A percentile compares a stretch with the other conserved stretches of the same genome.
Conservation (phyloP, 2,797 vertebrate genomes). For the Channallabes apus region DNA sequence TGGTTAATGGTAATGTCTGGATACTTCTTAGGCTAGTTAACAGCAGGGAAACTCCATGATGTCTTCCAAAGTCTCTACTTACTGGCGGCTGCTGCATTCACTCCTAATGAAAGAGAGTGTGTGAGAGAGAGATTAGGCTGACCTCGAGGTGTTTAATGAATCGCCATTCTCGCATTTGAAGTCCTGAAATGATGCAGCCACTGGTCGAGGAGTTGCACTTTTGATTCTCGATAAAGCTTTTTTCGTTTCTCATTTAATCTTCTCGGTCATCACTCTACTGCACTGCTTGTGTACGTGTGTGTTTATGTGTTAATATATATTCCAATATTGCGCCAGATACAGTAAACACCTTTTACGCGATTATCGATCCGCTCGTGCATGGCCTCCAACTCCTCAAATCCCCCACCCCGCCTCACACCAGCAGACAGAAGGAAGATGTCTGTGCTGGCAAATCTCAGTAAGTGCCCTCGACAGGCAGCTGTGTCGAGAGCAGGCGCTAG, state of each 20-base stretch:
- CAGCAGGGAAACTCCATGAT: conserved; percentile 29
- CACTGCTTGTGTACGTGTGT: neutral
- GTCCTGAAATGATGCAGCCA: neutral
- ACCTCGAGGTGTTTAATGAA: conserved; percentile 6
- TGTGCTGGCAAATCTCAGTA: conserved; percentile 35
- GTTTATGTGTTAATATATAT: neutral
- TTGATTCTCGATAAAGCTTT: neutral
- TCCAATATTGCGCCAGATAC: neutral
- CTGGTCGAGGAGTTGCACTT: neutral
- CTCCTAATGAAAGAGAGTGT: neutral
- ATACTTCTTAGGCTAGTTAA: neutral
- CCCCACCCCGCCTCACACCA: neutral
- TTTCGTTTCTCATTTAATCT: neutral
- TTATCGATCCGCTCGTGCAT: conserved; percentile 25
- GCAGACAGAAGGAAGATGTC: conserved; percentile 41
- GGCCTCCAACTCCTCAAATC: neutral
- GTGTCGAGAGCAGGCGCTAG: conserved; percentile 17
- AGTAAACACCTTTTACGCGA: conserved; percentile 26
- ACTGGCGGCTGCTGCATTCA: neutral
- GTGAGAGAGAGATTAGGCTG: neutral
- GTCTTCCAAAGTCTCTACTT: conserved; percentile 16
- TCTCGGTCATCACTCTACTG: neutral
- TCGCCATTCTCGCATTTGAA: neutral
- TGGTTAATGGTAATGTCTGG: conserved; percentile 20
- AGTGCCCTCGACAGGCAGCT: conserved; percentile 47